Evolutionary conservation across 2,888 invertebrate species (phyloP), one percentile per base, ranked within the genome.

Genomic region (Pardosa pseudoannulata): DNA sequence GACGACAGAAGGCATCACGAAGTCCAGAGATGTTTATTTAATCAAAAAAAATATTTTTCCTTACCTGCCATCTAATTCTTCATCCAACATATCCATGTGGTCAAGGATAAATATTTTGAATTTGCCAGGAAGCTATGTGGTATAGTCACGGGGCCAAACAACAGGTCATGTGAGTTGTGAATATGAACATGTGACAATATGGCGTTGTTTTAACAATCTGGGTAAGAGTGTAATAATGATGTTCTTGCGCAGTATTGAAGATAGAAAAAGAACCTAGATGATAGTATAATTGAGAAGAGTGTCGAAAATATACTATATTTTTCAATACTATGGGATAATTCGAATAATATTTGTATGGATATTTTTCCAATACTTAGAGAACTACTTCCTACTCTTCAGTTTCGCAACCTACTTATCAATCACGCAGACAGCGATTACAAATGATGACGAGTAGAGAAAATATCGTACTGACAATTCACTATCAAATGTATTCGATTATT

Each of bases 121-220:
- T 91, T 91, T 91, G 91, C 91, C 91, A 91, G 91, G 91, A 91
- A 91, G 90, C 90, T 90, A 79, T 89, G 90, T 90, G 89, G 90
- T 90, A 90, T 91, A 92, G 91, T 92, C 92, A 92, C 92, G 92
- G 92, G 92, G 91, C 91, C 91, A 92, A 91, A 91, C 91, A 91
- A 91, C 91, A 90, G 92, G 92, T 92, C 92, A 92, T 91, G 91
- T 92, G 92, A 92, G 91, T 91, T 89, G 90, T 65, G 89, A 90
- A 90, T 90, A 90, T 91, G 91, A 91, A 90, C 91, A 91, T 91
- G 91, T 91, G 91, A 91, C 91, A 91, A 89, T 89, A 90, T 90
- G 90, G 90, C 89, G 90, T 70, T 86, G 39, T 76, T 68, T 56
- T 36, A 62, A 32, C 41, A 39, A 56, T 9, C 28, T 41, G 23